These are phyloP conservation scores for Pseudorasbora parva DNA, from an alignment of 2,113 vertebrate genomes.

Conservation along the genomic window DNA sequence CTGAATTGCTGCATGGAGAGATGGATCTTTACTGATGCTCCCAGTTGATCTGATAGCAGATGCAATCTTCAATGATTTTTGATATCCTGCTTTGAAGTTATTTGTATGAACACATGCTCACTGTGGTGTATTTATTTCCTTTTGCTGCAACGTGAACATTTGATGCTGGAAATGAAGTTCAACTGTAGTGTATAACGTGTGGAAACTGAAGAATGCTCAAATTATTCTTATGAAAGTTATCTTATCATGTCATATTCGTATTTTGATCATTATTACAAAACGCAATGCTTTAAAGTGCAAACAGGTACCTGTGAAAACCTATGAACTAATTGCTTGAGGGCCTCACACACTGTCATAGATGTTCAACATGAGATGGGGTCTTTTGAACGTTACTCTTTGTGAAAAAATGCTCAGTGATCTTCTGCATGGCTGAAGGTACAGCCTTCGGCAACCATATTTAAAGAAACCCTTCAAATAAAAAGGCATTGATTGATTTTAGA, in stretches of 20 bases:
- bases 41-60: conserved; percentile 30
- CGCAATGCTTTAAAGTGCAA: background rate
- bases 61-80: conserved; percentile 42
- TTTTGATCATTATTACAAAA: background rate
- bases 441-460: conserved; percentile 43
- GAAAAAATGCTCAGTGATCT: conserved; percentile 49
- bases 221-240: background rate
- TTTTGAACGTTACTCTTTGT: conserved; percentile 46
- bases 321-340: conserved; percentile 11
- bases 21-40: conserved; percentile 36
- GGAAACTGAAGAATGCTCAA: background rate
- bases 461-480: conserved; percentile 48
- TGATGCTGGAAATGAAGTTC: background rate
- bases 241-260: background rate
- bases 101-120: conserved; percentile 14
- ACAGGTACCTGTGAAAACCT: background rate
- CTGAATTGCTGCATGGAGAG: conserved; percentile 34
- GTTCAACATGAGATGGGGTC: conserved; percentile 15
- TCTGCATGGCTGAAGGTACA: conserved; percentile 29
- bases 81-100: conserved; percentile 43
- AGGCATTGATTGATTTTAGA: conserved; percentile 41
- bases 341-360: conserved; percentile 22
- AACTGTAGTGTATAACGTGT: background rate
- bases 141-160: background rate
- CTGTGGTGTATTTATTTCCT: background rate